phyloP scores from a whole-genome alignment of 2,888 invertebrate genomes.

The Caenorhabditis japonica region DNA sequence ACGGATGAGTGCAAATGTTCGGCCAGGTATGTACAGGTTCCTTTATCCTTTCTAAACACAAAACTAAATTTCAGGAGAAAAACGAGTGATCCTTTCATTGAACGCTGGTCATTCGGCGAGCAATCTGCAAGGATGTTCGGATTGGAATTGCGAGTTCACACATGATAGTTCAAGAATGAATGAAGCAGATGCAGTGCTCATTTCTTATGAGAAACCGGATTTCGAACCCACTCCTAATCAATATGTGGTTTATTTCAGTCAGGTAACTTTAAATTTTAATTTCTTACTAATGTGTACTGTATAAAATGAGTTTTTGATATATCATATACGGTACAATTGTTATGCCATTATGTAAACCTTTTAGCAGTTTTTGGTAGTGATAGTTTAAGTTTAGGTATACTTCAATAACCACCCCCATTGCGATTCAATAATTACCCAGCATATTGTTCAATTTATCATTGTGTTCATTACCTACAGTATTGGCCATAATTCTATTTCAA shows the following conservation, averaged over 20 bases:
- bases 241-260: constrained; percentile 65
- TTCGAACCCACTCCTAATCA: constrained; percentile 52
- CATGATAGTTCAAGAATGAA: constrained; percentile 37
- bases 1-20: constrained; percentile 49
- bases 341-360: too few relatives aligned
- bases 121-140: constrained; percentile 72
- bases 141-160: constrained; percentile 74
- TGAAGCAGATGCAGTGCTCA: constrained; percentile 53
- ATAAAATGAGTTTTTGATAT: too few relatives aligned
- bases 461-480: too few relatives aligned
- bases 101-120: constrained; percentile 62
- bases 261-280: constrained; percentile 34
- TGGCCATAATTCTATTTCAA: too few relatives aligned
- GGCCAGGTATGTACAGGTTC: constrained; percentile 21
- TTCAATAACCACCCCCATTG: too few relatives aligned
- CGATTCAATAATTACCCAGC: too few relatives aligned
- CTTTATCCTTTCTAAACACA: background rate
- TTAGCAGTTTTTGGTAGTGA: too few relatives aligned
- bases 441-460: too few relatives aligned
- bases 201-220: constrained; percentile 35
- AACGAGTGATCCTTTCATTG: constrained; percentile 59
- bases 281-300: too few relatives aligned
- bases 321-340: too few relatives aligned
- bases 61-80: constrained; percentile 27
- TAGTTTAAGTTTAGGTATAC: too few relatives aligned